Evolutionary conservation across 2,797 vertebrate genomes (phyloP).

Genomic region (Crossoptilon crossoptilon): DNA sequence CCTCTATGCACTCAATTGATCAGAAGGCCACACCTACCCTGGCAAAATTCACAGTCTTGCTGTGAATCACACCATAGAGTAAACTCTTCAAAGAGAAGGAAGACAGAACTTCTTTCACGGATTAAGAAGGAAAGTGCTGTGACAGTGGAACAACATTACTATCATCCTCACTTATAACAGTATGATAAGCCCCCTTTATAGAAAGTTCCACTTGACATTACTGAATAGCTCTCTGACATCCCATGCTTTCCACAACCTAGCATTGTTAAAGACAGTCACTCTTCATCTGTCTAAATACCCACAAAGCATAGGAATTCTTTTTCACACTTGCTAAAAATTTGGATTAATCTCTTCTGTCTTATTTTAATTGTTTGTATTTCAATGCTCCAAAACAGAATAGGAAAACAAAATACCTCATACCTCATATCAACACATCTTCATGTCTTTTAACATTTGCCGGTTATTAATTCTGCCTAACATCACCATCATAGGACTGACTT

Average conservation of each 20-base stretch:
- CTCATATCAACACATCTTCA: not conserved
- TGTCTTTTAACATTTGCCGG: not conserved
- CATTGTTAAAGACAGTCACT: not conserved
- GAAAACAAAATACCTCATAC: not conserved
- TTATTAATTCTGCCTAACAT: not conserved
- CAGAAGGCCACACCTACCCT: not conserved
- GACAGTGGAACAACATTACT: not conserved
- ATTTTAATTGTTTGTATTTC: not conserved
- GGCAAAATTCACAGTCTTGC: not conserved
- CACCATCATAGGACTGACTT: not conserved
- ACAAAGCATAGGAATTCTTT: not conserved
- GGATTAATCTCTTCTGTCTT: not conserved
- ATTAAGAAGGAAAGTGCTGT: not conserved
- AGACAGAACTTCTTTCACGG: not conserved
- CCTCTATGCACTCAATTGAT: not conserved
- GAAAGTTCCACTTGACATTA: not conserved
- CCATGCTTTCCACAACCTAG: not conserved
- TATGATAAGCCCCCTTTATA: not conserved
- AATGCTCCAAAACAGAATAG: not conserved
- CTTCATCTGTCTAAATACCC: not conserved
- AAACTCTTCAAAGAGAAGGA: not conserved
- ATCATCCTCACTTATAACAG: not conserved
- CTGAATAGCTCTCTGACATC: not conserved
- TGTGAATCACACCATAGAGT: not conserved
- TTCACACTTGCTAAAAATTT: not conserved